A percentile compares a stretch with the other conserved stretches of the same genome.
Conservation (phyloP, 1,140 invertebrate species). For the Trigoniulus corallinus region DNA sequence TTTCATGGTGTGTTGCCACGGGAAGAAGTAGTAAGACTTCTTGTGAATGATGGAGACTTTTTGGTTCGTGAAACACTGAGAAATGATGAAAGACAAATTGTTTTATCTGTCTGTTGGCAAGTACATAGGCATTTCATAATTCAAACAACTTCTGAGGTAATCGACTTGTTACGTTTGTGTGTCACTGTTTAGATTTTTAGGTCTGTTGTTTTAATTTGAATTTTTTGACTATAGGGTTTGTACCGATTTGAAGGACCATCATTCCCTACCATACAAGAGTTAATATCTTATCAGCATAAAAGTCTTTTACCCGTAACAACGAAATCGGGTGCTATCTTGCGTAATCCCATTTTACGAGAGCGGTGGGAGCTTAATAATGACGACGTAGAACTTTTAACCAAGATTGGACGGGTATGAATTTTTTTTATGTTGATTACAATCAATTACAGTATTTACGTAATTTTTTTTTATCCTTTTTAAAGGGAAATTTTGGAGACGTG, state of each 20-base stretch:
- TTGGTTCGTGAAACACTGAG: constrained; percentile 84
- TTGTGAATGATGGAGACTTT: constrained; percentile 81
- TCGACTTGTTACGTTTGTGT: neutral
- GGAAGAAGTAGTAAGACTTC: constrained; percentile 81
- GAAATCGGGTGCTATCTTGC: constrained; percentile 74
- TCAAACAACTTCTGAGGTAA: constrained; percentile 68
- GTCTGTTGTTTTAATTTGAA: too few species aligned
- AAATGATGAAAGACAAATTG: constrained; percentile 81
- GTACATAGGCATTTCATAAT: constrained; percentile 93
- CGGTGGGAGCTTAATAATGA: constrained; percentile 94
- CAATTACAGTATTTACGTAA: neutral
- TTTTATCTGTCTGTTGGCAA: constrained; percentile 88
- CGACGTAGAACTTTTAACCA: constrained; percentile 77
- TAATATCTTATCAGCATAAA: constrained; percentile 72
- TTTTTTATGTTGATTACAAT: constrained; percentile 1
- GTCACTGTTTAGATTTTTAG: neutral
- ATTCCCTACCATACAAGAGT: constrained; percentile 77
- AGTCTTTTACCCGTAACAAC: constrained; percentile 73
- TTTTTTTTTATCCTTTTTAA: constrained; percentile 14
- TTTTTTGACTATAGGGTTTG: constrained; percentile 48
- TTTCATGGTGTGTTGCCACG: constrained; percentile 91
- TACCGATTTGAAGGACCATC: constrained; percentile 86
- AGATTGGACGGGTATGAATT: constrained; percentile 72
- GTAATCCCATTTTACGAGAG: constrained; percentile 73
- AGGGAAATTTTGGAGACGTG: constrained; percentile 97